Evolutionary conservation across 2,797 vertebrate genomes (phyloP).

Genomic region (Sparidentex hasta): DNA sequence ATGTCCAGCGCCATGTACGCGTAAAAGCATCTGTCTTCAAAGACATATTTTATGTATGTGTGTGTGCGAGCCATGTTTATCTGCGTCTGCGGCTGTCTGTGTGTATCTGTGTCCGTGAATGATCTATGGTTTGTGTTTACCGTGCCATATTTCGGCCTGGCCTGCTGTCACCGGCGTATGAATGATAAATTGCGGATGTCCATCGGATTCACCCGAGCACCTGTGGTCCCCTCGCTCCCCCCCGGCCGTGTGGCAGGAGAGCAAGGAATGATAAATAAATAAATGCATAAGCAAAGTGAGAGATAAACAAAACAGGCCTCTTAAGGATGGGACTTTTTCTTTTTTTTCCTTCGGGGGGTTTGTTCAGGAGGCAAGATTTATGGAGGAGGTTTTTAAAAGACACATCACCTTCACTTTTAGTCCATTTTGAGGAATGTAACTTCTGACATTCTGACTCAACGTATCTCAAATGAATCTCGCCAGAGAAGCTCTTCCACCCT

Average conservation of each 20-base stretch:
- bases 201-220: slow-evolving; percentile 83
- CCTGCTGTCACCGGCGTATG: slow-evolving; percentile 83
- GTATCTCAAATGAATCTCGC: background rate
- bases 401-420: background rate
- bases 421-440: background rate
- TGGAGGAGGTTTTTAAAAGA: slow-evolving; percentile 1
- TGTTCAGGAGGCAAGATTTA: slow-evolving; percentile 2
- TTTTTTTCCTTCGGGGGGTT: background rate
- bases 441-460: slow-evolving; percentile 2
- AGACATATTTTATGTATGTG: slow-evolving; percentile 69
- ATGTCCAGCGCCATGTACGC: slow-evolving; percentile 66
- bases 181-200: slow-evolving; percentile 90
- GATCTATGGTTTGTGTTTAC: slow-evolving; percentile 92
- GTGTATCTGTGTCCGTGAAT: slow-evolving; percentile 76
- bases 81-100: slow-evolving; percentile 58
- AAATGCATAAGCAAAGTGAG: slow-evolving; percentile 37
- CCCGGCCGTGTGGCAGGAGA: slow-evolving; percentile 57
- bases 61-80: slow-evolving; percentile 53
- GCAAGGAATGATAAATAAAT: slow-evolving; percentile 64
- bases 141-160: slow-evolving; percentile 87
- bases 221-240: slow-evolving; percentile 78
- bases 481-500: background rate
- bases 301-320: slow-evolving; percentile 54
- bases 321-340: slow-evolving; percentile 12
- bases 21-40: slow-evolving; percentile 77